Evolutionary conservation across 2,797 vertebrate species (phyloP).

Genomic region (Hafferia zeledoni): DNA sequence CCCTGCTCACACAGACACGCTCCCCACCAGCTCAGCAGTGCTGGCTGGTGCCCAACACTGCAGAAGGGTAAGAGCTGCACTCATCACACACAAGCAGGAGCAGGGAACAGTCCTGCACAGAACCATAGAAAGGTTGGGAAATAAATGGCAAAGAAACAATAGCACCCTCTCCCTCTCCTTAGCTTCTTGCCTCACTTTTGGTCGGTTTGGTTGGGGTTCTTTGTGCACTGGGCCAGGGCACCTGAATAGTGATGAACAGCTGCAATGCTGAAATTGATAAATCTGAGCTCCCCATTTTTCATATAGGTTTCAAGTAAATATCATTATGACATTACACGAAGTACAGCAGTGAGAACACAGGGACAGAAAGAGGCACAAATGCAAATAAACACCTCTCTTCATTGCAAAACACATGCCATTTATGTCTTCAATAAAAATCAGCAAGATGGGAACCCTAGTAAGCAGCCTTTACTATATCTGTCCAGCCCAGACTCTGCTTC

Average conservation of each 20-base stretch:
- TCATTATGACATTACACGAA: neutral
- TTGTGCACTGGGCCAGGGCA: neutral
- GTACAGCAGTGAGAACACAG: neutral
- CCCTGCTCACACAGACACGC: fast-evolving
- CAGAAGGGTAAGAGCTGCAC: neutral
- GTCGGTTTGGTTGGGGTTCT: neutral
- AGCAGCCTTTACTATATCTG: neutral
- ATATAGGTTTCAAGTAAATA: neutral
- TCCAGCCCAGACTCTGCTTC: neutral
- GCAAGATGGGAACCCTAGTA: neutral
- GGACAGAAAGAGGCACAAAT: neutral
- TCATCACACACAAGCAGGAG: neutral
- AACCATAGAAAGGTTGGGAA: neutral
- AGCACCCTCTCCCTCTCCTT: neutral
- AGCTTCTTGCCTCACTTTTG: neutral
- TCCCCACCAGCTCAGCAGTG: neutral
- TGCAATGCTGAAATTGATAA: neutral
- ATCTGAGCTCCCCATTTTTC: neutral
- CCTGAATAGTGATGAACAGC: neutral
- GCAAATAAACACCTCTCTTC: neutral
- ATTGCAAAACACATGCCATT: neutral
- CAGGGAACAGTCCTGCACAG: neutral
- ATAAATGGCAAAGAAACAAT: neutral
- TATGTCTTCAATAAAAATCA: neutral
- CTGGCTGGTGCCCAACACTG: neutral